Percentiles rank a stretch among this genome's conserved stretches.
These are phyloP conservation scores for Tetragonula clypearis DNA, from an alignment of 1,140 invertebrate genomes.

Conservation along the genomic window DNA sequence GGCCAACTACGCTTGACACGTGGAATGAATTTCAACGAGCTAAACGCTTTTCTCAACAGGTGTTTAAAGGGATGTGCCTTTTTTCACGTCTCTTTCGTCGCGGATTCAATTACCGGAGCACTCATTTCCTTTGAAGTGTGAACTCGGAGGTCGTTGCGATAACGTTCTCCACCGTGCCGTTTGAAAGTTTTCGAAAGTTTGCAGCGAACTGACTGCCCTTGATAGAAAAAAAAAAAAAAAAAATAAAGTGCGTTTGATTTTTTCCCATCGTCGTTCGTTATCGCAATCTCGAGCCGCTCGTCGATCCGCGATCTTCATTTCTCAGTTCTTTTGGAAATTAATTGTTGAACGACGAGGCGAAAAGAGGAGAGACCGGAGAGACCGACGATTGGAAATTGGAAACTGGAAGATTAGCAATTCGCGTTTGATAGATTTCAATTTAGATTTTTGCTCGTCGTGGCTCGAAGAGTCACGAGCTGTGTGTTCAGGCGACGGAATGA, in stretches of 20 bases:
- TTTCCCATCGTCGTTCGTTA: no score
- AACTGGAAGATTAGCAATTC: not conserved
- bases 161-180: no score
- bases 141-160: not conserved
- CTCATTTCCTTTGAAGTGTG: not conserved
- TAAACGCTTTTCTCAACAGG: conserved; percentile 62
- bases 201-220: no score
- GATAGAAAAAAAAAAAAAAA: no score
- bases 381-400: not conserved
- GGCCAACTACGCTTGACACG: conserved; percentile 7
- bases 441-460: not conserved
- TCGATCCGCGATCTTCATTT: not conserved
- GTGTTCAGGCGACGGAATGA: no score
- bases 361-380: no score
- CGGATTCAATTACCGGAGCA: not conserved
- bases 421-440: not conserved
- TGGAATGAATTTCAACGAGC: conserved; percentile 3
- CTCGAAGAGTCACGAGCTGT: no score
- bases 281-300: no score
- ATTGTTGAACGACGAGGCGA: not conserved
- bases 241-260: no score
- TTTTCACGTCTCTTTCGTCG: not conserved
- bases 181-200: not conserved
- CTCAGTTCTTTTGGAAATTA: not conserved
- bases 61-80: conserved; percentile 39